Evolutionary conservation across 2,888 invertebrate genomes (phyloP), one percentile per base, ranked within the genome.

Genomic region (Gibbula magus): DNA sequence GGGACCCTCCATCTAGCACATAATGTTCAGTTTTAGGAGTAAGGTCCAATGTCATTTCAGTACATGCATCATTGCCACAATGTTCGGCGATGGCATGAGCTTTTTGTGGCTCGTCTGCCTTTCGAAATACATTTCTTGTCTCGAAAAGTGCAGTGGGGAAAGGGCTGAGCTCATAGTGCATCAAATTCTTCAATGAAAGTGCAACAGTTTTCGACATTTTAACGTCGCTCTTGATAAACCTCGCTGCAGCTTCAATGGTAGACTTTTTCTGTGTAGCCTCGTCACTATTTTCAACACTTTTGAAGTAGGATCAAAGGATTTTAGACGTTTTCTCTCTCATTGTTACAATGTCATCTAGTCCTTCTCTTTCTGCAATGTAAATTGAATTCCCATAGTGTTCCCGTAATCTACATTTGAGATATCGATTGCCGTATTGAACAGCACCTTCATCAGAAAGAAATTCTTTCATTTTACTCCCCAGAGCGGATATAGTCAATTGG

Each of bases 191-290:
- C n/a, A n/a, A n/a, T n/a, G n/a, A n/a, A n/a, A n/a, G n/a, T n/a
- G n/a, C n/a, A n/a, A n/a, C n/a, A n/a, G n/a, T n/a, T n/a, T n/a
- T n/a, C n/a, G n/a, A n/a, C n/a, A n/a, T 22, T 78, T 84, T 86
- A 16, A 87, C 86, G 61, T 88, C 88, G 81, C 54, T 67, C 75
- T 80, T 81, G 10, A 87, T 79, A 2, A 88, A 75, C 76, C 84
- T 85, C 45, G 87, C 87, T 32, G 86, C 87, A 39, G 79, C 73
- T 81, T 79, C 54, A 13, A 87, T 83, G 16, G 86, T 74, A 35
- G 74, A 32, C 45, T 13, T 74, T 61, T 84, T 81, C 45, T 84
- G 73, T 18, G 45, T 51, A 61, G 80, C 77, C n/a, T 81, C 66
- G 22, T 82, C 79, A 35, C 82, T 75, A 16, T 25, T n/a, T n/a